Percentiles rank a stretch among this genome's conserved stretches.
Conservation (phyloP, 1,140 invertebrate species). For the Camponotus vicinus region DNA sequence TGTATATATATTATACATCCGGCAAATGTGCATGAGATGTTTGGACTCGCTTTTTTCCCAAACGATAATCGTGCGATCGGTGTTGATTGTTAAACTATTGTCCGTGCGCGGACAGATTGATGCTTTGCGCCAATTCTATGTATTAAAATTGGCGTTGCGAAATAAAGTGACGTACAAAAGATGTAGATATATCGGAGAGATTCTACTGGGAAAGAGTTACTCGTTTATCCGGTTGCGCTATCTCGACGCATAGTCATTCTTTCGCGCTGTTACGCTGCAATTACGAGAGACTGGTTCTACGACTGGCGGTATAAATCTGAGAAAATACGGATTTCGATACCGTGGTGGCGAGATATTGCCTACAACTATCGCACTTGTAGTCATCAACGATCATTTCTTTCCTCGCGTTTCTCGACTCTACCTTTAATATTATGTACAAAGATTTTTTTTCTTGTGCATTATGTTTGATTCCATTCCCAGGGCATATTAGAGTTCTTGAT, state of each 20-base stretch:
- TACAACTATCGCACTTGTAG: conserved; percentile 48
- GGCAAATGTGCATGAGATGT: no score
- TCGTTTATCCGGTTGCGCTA: conserved; percentile 77
- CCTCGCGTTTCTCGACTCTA: neutral
- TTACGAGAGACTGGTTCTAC: conserved; percentile 74
- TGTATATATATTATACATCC: no score
- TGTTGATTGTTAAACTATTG: neutral
- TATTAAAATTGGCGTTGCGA: neutral
- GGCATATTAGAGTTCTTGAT: neutral
- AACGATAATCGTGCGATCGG: neutral
- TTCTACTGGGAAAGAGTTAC: conserved; percentile 75
- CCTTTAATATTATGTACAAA: conserved; percentile 17
- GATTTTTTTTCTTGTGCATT: neutral
- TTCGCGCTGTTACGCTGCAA: conserved; percentile 66
- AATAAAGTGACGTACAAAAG: conserved; percentile 8
- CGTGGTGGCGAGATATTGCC: conserved; percentile 64
- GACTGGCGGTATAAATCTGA: conserved; percentile 67
- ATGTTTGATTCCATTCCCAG: neutral
- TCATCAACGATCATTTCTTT: neutral
- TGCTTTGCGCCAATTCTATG: conserved; percentile 6
- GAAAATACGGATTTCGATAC: conserved; percentile 64
- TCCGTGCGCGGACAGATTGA: neutral
- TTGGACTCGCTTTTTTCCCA: neutral
- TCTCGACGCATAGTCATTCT: conserved; percentile 75
- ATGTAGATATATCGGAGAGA: conserved; percentile 57